Conservation (phyloP, 1,140 invertebrate species). For the Arctopsyche grandis region DNA sequence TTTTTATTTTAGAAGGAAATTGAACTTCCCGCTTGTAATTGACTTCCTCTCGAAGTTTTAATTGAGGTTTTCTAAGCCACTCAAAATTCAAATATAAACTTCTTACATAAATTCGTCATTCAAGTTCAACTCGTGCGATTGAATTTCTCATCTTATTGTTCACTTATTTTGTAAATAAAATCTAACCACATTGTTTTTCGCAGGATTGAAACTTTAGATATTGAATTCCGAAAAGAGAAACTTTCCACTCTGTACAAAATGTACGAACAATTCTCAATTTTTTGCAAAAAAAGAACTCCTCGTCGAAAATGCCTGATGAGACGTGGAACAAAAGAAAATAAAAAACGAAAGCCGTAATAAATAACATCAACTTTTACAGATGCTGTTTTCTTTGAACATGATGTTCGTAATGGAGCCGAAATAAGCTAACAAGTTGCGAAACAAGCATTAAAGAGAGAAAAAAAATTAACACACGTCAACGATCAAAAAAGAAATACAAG, state of each 20-base stretch:
- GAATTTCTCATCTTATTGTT: too few relatives aligned
- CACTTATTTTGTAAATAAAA: too few relatives aligned
- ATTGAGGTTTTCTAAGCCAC: neutral
- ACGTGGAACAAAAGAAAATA: slow-evolving; percentile 5
- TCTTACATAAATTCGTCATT: too few relatives aligned
- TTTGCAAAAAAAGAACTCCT: neutral
- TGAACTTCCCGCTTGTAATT: slow-evolving; percentile 20
- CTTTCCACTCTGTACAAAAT: neutral
- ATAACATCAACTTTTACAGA: slow-evolving; percentile 20
- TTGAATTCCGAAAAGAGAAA: neutral
- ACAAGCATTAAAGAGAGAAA: slow-evolving; percentile 7
- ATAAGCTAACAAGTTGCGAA: slow-evolving; percentile 9
- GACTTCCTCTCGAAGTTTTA: slow-evolving; percentile 20
- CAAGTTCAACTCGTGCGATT: too few relatives aligned
- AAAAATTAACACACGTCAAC: slow-evolving; percentile 9
- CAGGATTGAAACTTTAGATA: neutral
- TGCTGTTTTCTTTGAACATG: neutral
- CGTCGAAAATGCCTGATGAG: neutral
- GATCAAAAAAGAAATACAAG: neutral
- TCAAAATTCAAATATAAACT: too few relatives aligned
- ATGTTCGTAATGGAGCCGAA: slow-evolving; percentile 10
- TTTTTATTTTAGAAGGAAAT: slow-evolving; percentile 17
- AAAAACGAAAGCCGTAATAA: slow-evolving; percentile 1
- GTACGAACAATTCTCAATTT: neutral
- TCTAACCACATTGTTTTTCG: too few relatives aligned